Base-by-base conservation (phyloP, 2,888 invertebrate genomes). In the Macropis europaea region DNA sequence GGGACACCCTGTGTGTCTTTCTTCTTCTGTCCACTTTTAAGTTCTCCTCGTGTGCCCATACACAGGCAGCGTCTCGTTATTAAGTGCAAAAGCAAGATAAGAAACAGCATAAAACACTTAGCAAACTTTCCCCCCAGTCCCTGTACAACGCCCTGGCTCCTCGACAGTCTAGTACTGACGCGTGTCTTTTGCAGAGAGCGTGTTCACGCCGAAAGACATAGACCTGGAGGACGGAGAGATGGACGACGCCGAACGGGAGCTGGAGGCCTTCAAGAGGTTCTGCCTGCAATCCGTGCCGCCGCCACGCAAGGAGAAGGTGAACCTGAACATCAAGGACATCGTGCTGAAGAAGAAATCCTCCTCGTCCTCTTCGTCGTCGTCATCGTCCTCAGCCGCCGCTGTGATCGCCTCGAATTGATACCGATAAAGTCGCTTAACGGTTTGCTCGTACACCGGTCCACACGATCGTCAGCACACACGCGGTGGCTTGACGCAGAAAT, bases 181-280 rank as follows among this genome's bases (percentile, higher is more conserved):
- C 79, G 82, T 86, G 76, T 88, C 81, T 88, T 89, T 90, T 90
- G 73, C 89, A 90, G 90, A 90, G 86, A 96, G 94, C 90, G 94
- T 96, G 72, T 97, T 96, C 91, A 93, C 94, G 81, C 96, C 96
- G 45, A 95, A 95, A 90, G 95, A 95, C 87, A 92, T 92, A 81
- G 94, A 96, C 89, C 92, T 95, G 73, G 95, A 96, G 88, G 93
- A 95, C 76, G 95, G 95, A 15, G 93, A 95, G 38, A 92, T 96
- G 85, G 96, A 96, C 86, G 94, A 94, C 61, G 94, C 94, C 34
- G 96, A 96, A 85, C 91, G 95, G 1, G 97, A 97, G 88, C 92
- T 96, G 76, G 97, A 97, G 87, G 95, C 95, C 1, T 96, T 97
- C 90, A 97, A 97, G 90, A 93, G 96, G 17, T 96, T 96, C 90